Evolutionary conservation across 2,888 invertebrate species (phyloP).

Genomic region (Seira ritae): DNA sequence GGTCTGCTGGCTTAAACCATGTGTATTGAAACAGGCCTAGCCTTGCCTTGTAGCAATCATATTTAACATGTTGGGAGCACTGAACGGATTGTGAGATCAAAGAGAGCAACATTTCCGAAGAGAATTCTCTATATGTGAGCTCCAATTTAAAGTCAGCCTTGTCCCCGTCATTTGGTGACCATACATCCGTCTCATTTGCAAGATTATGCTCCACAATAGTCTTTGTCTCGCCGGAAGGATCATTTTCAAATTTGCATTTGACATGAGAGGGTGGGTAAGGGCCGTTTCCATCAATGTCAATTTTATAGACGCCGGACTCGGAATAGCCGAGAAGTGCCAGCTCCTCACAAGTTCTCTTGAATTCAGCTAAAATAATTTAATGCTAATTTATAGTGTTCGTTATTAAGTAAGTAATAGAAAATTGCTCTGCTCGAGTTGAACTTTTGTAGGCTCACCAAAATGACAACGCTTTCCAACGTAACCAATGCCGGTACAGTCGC

Average conservation of each 20-base stretch:
- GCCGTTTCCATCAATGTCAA: conserved; percentile 96
- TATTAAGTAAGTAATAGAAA: too few species aligned
- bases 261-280: conserved; percentile 94
- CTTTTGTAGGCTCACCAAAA: conserved; percentile 79
- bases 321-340: conserved; percentile 91
- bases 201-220: conserved; percentile 94
- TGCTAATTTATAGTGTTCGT: too few species aligned
- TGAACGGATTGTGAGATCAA: conserved; percentile 91
- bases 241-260: conserved; percentile 92
- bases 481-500: conserved; percentile 81
- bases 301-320: conserved; percentile 92
- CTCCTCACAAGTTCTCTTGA: conserved; percentile 94
- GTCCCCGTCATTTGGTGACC: conserved; percentile 58
- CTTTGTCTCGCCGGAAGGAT: conserved; percentile 88
- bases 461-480: conserved; percentile 96
- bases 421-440: too few species aligned
- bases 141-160: conserved; percentile 85
- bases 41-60: conserved; percentile 92
- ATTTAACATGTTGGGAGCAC: conserved; percentile 92
- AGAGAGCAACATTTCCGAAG: conserved; percentile 93
- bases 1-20: conserved; percentile 90
- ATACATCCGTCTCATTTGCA: conserved; percentile 87
- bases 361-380: conserved; percentile 82
- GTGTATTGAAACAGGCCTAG: conserved; percentile 90
- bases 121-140: conserved; percentile 92